Conservation (phyloP, 2,888 invertebrate species). For the Tigriopus californicus region DNA sequence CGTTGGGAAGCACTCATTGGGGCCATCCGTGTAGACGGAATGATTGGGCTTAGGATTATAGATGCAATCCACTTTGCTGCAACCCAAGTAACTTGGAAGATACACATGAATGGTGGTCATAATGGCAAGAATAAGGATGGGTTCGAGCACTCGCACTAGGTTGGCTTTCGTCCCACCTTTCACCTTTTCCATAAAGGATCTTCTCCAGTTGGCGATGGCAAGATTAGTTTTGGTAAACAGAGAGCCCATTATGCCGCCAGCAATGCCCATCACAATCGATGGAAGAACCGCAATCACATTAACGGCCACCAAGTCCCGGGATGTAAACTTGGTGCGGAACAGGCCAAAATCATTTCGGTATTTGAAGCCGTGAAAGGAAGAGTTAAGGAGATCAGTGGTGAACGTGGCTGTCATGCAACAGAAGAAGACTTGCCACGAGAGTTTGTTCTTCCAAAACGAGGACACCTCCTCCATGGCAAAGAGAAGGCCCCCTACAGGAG, state of each 20-base stretch:
- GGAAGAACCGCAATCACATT: constrained; percentile 16
- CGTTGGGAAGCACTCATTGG: constrained; percentile 8
- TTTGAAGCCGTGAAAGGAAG: constrained; percentile 16
- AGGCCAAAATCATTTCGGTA: constrained; percentile 15
- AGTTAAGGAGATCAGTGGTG: constrained; percentile 16
- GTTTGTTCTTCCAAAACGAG: constrained; percentile 29
- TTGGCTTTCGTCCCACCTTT: constrained; percentile 22
- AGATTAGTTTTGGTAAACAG: constrained; percentile 29
- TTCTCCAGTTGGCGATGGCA: constrained; percentile 26
- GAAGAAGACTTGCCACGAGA: constrained; percentile 24
- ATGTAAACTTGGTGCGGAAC: constrained; percentile 14
- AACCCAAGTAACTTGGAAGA: constrained; percentile 6
- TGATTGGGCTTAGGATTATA: not conserved
- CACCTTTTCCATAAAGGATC: constrained; percentile 25
- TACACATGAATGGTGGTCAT: constrained; percentile 12
- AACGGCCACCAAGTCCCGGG: constrained; percentile 14
- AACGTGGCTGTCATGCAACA: constrained; percentile 16
- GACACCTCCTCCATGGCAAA: constrained; percentile 31
- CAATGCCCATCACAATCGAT: constrained; percentile 22
- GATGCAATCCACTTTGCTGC: constrained; percentile 3
- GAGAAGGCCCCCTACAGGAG: constrained; percentile 29
- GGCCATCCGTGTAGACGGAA: not conserved
- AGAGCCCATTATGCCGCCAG: constrained; percentile 29
- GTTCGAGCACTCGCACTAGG: constrained; percentile 25
- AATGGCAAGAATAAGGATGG: constrained; percentile 22